Percentiles rank a stretch among this genome's conserved stretches.
These are phyloP conservation scores for Apteryx owenii DNA, from an alignment of 2,113 vertebrate genomes.

Conservation along the genomic window DNA sequence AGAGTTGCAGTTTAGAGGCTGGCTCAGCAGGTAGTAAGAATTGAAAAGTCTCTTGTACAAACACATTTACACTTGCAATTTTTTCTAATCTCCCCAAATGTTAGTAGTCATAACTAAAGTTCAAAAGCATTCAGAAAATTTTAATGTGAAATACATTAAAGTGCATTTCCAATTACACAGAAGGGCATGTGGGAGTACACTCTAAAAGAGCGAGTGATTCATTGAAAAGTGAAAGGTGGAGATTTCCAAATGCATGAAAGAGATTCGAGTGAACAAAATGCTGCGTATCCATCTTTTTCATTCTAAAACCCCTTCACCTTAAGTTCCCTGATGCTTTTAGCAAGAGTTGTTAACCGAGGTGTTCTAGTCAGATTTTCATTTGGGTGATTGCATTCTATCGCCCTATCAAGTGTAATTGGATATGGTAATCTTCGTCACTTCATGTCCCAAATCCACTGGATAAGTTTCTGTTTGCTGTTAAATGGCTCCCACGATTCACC, in stretches of 20 bases:
- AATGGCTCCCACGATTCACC: background rate
- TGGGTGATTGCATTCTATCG: background rate
- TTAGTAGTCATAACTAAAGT: conserved; percentile 13
- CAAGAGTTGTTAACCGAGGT: background rate
- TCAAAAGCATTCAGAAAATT: background rate
- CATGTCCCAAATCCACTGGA: background rate
- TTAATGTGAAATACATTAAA: background rate
- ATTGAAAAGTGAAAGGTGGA: background rate
- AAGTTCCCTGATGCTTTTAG: background rate
- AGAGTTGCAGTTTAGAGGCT: conserved; percentile 6
- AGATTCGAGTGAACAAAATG: background rate
- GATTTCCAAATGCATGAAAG: background rate
- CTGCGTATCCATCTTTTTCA: background rate
- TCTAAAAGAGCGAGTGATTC: background rate
- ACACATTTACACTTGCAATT: conserved; percentile 38
- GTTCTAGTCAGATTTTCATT: background rate
- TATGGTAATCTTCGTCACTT: background rate
- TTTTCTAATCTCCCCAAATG: conserved; percentile 32
- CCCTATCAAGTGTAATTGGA: background rate
- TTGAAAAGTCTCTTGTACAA: conserved; percentile 33
- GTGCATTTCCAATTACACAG: background rate
- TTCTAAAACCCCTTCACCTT: background rate
- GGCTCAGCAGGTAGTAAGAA: background rate
- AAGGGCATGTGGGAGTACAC: background rate
- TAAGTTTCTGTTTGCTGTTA: background rate